Conservation (phyloP, 1,140 invertebrate species). For the Paralvinella palmiformis region DNA sequence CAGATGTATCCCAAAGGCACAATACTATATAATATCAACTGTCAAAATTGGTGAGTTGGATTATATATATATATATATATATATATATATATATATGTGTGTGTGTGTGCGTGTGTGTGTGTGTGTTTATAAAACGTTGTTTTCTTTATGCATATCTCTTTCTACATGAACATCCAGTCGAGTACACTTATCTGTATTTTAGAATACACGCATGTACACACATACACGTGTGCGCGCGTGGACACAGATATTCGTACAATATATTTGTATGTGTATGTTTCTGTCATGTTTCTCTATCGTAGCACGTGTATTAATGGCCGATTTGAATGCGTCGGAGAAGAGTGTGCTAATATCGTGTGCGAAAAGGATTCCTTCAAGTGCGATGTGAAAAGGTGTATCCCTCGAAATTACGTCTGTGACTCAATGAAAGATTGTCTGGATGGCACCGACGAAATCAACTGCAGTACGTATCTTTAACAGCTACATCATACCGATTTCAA, state of each 20-base stretch:
- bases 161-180: not conserved
- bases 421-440: constrained; percentile 65
- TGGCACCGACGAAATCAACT: constrained; percentile 59
- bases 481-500: too few species aligned
- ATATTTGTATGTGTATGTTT: too few species aligned
- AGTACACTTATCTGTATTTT: not conserved
- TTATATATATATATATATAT: not conserved
- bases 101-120: too few species aligned
- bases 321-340: too few species aligned
- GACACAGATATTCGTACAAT: not conserved
- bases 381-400: constrained; percentile 16
- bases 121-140: too few species aligned
- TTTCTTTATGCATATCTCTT: too few species aligned
- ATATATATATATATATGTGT: not conserved
- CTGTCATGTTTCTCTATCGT: too few species aligned
- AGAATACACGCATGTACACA: not conserved
- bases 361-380: constrained; percentile 8
- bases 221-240: not conserved
- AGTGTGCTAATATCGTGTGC: too few species aligned
- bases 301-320: too few species aligned
- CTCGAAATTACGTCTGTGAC: constrained; percentile 60
- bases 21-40: too few species aligned
- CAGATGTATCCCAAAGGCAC: too few species aligned
- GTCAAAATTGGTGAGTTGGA: not conserved
- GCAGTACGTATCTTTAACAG: constrained; percentile 21